phyloP scores from a whole-genome alignment of 2,113 vertebrate genomes.

The Phyllopteryx taeniolatus region DNA sequence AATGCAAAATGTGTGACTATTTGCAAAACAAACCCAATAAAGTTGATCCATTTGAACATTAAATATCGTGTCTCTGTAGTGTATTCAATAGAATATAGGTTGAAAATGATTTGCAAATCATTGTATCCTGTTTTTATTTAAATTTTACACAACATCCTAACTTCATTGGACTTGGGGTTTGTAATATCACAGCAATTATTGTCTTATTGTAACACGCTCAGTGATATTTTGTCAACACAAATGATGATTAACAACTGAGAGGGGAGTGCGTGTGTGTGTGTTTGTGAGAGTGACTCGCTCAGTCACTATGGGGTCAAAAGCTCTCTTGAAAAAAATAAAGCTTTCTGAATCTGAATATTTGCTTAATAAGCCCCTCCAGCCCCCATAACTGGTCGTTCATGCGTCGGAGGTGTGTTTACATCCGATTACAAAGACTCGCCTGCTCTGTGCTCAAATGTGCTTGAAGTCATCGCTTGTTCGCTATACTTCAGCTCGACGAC shows the following conservation, averaged over 20 bases:
- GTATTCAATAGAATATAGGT: too few species aligned
- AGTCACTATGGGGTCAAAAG: constrained; percentile 64
- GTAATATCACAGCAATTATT: too few species aligned
- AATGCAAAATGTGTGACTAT: too few species aligned
- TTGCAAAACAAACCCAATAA: too few species aligned
- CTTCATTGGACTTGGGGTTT: too few species aligned
- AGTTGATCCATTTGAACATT: too few species aligned
- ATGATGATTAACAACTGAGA: constrained; percentile 64
- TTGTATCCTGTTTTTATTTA: too few species aligned
- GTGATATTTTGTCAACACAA: constrained; percentile 52
- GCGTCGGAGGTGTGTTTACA: constrained; percentile 63
- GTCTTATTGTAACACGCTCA: not conserved
- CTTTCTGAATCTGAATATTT: constrained; percentile 48
- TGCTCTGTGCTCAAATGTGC: constrained; percentile 59
- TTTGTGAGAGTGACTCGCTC: not conserved
- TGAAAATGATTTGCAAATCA: too few species aligned
- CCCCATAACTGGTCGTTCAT: constrained; percentile 57
- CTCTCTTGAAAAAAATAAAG: constrained; percentile 35
- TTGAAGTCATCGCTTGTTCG: constrained; percentile 71
- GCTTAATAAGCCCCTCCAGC: constrained; percentile 59
- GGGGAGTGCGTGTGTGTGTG: constrained; percentile 12
- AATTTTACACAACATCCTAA: too few species aligned
- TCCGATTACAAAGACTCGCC: constrained; percentile 54
- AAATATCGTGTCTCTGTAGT: too few species aligned
- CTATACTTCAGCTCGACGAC: constrained; percentile 48